These are phyloP conservation scores for Tachuris rubrigastra DNA, from an alignment of 2,113 vertebrate genomes.

Conservation along the genomic window DNA sequence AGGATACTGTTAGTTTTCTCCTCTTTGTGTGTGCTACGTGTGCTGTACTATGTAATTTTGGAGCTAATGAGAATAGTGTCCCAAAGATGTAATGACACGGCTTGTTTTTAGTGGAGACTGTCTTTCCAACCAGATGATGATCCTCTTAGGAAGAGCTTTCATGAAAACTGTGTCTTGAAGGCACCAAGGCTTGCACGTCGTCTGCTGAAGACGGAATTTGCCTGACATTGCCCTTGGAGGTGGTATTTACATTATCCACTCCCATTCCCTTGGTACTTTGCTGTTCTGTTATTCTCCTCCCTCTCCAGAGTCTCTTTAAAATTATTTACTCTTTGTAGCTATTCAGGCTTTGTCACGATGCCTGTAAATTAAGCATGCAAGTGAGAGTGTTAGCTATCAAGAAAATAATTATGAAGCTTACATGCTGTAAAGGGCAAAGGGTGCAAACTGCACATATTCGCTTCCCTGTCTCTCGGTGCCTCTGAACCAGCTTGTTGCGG, in stretches of 20 bases:
- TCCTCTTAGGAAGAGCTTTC: not conserved
- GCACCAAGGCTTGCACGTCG: not conserved
- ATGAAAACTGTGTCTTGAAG: not conserved
- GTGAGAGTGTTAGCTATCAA: not conserved
- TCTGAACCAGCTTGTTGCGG: accelerated
- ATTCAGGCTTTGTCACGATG: not conserved
- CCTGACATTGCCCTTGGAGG: not conserved
- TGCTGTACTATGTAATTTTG: not conserved
- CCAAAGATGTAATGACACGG: not conserved
- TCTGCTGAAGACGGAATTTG: not conserved
- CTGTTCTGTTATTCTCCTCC: not conserved
- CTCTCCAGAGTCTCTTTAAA: not conserved
- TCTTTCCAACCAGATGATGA: not conserved
- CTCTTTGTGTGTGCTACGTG: not conserved
- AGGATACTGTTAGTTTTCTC: not conserved
- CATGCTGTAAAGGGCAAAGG: accelerated
- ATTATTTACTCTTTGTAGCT: not conserved
- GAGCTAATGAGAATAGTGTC: not conserved
- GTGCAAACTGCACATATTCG: not conserved
- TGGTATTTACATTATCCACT: not conserved
- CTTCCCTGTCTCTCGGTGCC: accelerated
- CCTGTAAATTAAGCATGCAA: not conserved
- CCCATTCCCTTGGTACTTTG: accelerated
- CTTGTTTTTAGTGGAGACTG: not conserved
- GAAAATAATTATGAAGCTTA: not conserved